These are phyloP conservation scores for Strigamia maritima DNA, from an alignment of 2,888 invertebrate genomes.

Conservation along the genomic window DNA sequence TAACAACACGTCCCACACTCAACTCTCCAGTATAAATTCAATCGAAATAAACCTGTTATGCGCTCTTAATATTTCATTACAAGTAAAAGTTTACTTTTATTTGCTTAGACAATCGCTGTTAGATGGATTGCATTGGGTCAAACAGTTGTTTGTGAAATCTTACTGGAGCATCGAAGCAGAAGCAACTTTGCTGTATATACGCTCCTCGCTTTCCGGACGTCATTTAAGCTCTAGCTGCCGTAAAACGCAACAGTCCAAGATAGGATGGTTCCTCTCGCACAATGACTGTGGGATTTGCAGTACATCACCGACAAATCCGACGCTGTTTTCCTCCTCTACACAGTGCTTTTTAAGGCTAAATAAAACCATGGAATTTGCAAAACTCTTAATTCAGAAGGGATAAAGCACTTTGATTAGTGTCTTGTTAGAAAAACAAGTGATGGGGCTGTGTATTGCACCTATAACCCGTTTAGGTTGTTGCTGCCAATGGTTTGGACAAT, in stretches of 20 bases:
- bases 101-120: neutral
- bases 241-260: neutral
- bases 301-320: neutral
- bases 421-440: neutral
- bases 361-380: too few species aligned
- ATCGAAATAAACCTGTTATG: too few species aligned
- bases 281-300: neutral
- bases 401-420: neutral
- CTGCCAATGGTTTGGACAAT: conserved; percentile 4
- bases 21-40: too few species aligned
- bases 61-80: too few species aligned
- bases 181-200: neutral
- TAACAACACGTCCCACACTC: too few species aligned
- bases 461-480: neutral
- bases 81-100: neutral
- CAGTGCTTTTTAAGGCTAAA: too few species aligned
- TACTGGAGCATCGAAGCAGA: neutral
- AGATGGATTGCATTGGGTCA: neutral
- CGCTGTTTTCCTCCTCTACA: neutral
- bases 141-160: neutral
- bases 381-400: neutral
- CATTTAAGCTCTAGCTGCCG: neutral
- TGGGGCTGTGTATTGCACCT: neutral
- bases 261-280: neutral
- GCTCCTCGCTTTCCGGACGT: neutral